phyloP scores from a whole-genome alignment of 2,113 vertebrate species.

The Cryptomyrus ogoouensis region DNA sequence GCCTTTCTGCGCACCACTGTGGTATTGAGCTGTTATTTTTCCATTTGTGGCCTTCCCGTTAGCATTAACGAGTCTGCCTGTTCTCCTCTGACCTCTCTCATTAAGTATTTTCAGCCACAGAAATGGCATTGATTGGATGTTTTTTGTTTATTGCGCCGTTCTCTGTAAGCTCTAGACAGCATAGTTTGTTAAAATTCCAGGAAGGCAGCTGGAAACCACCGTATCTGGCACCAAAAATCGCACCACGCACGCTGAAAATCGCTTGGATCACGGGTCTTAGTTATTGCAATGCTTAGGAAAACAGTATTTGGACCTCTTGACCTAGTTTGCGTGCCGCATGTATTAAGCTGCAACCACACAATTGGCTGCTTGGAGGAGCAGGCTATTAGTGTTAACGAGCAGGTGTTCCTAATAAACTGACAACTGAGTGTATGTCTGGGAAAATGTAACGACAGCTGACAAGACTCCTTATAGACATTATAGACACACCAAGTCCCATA shows the following conservation, averaged over 20 bases:
- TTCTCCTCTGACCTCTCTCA: not conserved
- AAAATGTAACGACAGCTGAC: not conserved
- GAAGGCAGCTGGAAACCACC: not conserved
- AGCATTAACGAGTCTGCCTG: not conserved
- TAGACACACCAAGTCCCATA: not conserved
- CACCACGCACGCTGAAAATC: not conserved
- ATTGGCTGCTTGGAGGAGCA: not conserved
- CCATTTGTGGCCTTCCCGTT: not conserved
- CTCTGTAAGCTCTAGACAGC: not conserved
- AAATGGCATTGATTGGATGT: not conserved
- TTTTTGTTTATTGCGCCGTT: not conserved
- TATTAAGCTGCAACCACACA: not conserved
- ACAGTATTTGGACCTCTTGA: not conserved
- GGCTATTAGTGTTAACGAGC: not conserved
- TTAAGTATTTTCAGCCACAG: not conserved
- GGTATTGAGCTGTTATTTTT: not conserved
- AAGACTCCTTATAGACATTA: not conserved
- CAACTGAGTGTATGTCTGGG: not conserved
- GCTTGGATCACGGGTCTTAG: not conserved
- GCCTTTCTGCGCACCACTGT: not conserved
- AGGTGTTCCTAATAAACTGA: not conserved
- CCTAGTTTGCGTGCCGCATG: not conserved
- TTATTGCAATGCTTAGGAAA: not conserved
- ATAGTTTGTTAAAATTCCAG: not conserved
- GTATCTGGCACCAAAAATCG: not conserved